phyloP scores from a whole-genome alignment of 2,888 invertebrate genomes.

The Antheraea assamensis region DNA sequence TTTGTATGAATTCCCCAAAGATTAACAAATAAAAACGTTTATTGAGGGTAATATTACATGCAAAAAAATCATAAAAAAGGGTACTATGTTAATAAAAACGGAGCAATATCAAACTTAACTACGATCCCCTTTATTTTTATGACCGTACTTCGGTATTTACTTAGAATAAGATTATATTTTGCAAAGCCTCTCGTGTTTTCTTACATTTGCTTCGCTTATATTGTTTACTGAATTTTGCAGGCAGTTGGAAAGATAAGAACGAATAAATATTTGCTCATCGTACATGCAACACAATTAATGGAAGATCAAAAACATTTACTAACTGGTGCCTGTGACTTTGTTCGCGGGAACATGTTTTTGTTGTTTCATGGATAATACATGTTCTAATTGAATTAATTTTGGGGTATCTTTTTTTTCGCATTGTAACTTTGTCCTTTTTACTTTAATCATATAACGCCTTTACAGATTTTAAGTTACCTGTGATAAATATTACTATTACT shows the following conservation, averaged over 20 bases:
- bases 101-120: slow-evolving; percentile 7
- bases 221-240: not conserved
- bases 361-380: too few relatives aligned
- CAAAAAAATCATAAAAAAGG: slow-evolving; percentile 1
- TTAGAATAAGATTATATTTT: slow-evolving; percentile 7
- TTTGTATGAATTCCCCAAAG: not conserved
- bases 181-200: not conserved
- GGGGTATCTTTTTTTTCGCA: too few relatives aligned
- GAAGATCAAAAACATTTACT: not conserved
- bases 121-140: slow-evolving; percentile 9
- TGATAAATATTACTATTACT: too few relatives aligned
- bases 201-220: not conserved
- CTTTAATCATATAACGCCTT: too few relatives aligned
- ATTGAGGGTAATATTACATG: not conserved
- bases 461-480: too few relatives aligned
- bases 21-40: slow-evolving; percentile 2
- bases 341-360: too few relatives aligned
- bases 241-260: not conserved
- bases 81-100: slow-evolving; percentile 1
- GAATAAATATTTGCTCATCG: not conserved
- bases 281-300: not conserved
- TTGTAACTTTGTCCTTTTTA: too few relatives aligned
- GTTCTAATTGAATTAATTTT: too few relatives aligned
- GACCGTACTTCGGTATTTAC: slow-evolving; percentile 5
- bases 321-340: too few relatives aligned